phyloP scores from a whole-genome alignment of 2,888 invertebrate species.

The Notocelia uddmanniana region DNA sequence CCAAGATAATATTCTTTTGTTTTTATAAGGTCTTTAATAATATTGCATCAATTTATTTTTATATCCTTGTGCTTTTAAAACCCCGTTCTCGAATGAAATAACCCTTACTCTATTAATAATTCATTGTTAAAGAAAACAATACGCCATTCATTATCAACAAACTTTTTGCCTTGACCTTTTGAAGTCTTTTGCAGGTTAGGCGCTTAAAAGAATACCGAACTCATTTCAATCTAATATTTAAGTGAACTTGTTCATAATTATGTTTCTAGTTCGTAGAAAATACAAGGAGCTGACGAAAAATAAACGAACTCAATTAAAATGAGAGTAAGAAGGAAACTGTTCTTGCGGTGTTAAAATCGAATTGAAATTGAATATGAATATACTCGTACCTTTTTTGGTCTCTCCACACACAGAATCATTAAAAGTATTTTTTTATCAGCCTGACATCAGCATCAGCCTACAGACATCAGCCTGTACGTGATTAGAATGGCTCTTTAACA shows the following conservation, averaged over 20 bases:
- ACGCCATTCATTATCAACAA: not conserved
- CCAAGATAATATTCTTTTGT: too few relatives aligned
- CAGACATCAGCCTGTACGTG: too few relatives aligned
- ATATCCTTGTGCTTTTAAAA: too few relatives aligned
- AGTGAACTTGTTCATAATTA: slow-evolving; percentile 6
- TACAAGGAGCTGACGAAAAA: slow-evolving; percentile 27
- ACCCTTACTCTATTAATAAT: not conserved
- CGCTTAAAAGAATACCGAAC: not conserved
- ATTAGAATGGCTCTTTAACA: too few relatives aligned
- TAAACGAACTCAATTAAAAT: slow-evolving; percentile 32
- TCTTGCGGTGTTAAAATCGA: not conserved
- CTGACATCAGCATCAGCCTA: too few relatives aligned
- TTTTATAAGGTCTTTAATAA: too few relatives aligned
- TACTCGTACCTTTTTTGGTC: too few relatives aligned
- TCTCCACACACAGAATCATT: too few relatives aligned
- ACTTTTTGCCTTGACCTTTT: slow-evolving; percentile 7
- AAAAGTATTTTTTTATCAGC: too few relatives aligned
- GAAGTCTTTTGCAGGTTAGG: not conserved
- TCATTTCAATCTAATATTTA: slow-evolving; percentile 22
- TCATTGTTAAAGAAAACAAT: not conserved
- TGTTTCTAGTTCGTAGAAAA: slow-evolving; percentile 18
- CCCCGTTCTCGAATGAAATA: not conserved
- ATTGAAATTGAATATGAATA: not conserved
- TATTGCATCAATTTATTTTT: too few relatives aligned
- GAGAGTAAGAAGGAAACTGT: slow-evolving; percentile 24